Base-by-base conservation (phyloP, 2,888 invertebrate genomes). In the Frankliniella intonsa region DNA sequence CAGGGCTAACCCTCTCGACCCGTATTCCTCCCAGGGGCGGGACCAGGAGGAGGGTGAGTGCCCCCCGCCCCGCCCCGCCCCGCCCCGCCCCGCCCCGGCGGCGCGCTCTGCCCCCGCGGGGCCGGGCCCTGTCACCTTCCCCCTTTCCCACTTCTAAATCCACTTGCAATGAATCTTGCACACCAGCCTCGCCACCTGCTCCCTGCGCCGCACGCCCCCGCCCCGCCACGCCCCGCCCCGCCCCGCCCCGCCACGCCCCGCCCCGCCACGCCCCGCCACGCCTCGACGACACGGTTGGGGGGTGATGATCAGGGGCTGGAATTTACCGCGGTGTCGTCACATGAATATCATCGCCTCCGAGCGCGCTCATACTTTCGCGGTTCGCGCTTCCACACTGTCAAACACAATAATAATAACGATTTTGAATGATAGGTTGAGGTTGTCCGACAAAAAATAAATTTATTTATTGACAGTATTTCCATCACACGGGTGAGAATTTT, bases 141-240 rank as follows among this genome's bases (percentile, higher is more conserved):
- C 69, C 69, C 25, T 76, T 76, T 76, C 22, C 69, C 69, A 76
- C 69, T 76, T 76, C 69, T 76, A 76, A 76, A 76, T 76, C 69
- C 69, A 76, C 69, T 76, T 76, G 69, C 69, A 76, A 76, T 76
- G 69, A 76, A 76, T 76, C 69, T 76, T 76, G 69, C 25, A 76
- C 69, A 76, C 69, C 22, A 76, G 69, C 25, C 22, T 76, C 69
- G 69, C 69, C 69, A 76, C 69, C 69, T 76, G 69, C 69, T 76
- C 69, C 69, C 38, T 38, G 38, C 38, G 38, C 38, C 38, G 38
- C 38, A 38, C 38, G 38, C 14, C 55, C 55, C 55, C 55, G 17
- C 19, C 55, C 11, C 14, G 17, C 55, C 55, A 10, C 55, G 38
- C 38, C 38, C 2, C 38, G 38, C 38, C 38, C 38, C 5, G 38